Conservation (phyloP, 2,888 invertebrate genomes). For the Caenorhabditis macrosperma region DNA sequence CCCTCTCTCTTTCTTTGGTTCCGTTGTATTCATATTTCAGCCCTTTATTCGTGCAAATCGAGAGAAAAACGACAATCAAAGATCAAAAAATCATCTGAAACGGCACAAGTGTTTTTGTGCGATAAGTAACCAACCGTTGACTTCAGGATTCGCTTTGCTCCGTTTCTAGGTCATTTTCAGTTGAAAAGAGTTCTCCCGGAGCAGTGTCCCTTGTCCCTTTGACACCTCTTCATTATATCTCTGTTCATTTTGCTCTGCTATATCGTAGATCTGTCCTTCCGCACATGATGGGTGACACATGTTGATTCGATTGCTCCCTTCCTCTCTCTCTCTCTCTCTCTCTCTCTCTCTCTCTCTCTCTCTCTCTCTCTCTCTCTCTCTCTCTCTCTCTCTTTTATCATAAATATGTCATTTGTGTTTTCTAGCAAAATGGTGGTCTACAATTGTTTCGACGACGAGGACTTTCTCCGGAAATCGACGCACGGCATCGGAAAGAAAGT, state of each 20-base stretch:
- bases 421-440: conserved; percentile 40
- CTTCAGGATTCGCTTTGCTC: no score
- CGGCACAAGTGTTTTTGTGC: no score
- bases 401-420: background rate
- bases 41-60: no score
- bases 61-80: no score
- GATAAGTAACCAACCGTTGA: no score
- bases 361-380: background rate
- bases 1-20: background rate
- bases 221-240: background rate
- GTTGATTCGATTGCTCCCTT: background rate
- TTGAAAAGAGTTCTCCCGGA: no score
- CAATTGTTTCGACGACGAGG: conserved; percentile 43
- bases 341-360: background rate
- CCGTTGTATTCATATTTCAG: no score
- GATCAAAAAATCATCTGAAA: no score
- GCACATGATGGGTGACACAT: conserved; percentile 7
- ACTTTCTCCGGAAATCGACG: conserved; percentile 40
- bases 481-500: conserved; percentile 49
- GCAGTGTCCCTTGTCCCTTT: no score
- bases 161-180: no score
- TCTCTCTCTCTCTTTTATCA: background rate
- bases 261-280: conserved; percentile 15
- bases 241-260: background rate
- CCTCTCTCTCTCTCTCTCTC: background rate